These are phyloP conservation scores for Axea sp. DNA, from an alignment of 2,888 invertebrate species.

Conservation along the genomic window DNA sequence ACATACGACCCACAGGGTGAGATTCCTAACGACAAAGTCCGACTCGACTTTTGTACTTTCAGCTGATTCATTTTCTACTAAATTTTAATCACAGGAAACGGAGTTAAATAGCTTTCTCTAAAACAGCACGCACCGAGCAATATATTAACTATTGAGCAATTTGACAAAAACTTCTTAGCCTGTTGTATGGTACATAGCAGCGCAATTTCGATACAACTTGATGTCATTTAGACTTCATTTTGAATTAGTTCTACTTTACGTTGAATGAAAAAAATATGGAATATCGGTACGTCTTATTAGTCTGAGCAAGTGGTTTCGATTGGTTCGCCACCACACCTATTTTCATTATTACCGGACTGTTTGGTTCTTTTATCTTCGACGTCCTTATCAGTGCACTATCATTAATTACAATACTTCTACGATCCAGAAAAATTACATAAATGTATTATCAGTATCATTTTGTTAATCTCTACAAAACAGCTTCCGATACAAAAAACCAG, in stretches of 20 bases:
- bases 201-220: slow-evolving; percentile 30
- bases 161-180: slow-evolving; percentile 42
- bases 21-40: not conserved
- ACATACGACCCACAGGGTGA: not conserved
- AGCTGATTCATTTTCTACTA: slow-evolving; percentile 17
- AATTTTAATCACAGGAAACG: slow-evolving; percentile 19
- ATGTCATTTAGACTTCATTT: slow-evolving; percentile 42
- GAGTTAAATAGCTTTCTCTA: slow-evolving; percentile 7
- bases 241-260: slow-evolving; percentile 55
- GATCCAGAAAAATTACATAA: slow-evolving; percentile 22
- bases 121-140: slow-evolving; percentile 17
- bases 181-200: not conserved
- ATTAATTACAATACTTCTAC: slow-evolving; percentile 17
- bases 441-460: slow-evolving; percentile 18
- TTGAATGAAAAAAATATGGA: slow-evolving; percentile 30
- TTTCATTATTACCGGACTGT: slow-evolving; percentile 59
- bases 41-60: slow-evolving; percentile 12
- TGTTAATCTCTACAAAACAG: slow-evolving; percentile 33
- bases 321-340: slow-evolving; percentile 53
- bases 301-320: slow-evolving; percentile 49
- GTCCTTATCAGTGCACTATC: slow-evolving; percentile 33
- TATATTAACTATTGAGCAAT: slow-evolving; percentile 31
- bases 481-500: slow-evolving; percentile 20
- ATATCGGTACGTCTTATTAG: slow-evolving; percentile 60
- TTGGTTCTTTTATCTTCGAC: slow-evolving; percentile 12